These are phyloP conservation scores for Onychomys leucogaster DNA, from an alignment of 2,797 vertebrate species.

Conservation along the genomic window DNA sequence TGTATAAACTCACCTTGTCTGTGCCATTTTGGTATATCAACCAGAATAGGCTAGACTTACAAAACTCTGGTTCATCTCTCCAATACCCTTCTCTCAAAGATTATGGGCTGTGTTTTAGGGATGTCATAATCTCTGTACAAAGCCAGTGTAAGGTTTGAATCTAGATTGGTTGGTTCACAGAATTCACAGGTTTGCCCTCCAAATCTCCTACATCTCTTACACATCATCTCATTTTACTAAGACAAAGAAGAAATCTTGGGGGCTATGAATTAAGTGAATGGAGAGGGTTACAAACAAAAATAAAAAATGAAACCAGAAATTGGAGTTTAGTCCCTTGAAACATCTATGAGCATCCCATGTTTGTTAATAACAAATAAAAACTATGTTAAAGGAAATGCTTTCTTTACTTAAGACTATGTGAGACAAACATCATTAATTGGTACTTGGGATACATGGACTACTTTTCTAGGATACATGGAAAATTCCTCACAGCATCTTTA, in stretches of 20 bases:
- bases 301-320: background rate
- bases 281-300: background rate
- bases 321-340: background rate
- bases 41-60: background rate
- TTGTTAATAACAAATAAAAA: background rate
- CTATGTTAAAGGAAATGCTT: background rate
- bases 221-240: background rate
- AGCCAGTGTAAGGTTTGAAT: background rate
- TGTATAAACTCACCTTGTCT: no score
- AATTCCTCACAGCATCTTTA: background rate
- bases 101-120: no score
- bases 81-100: background rate
- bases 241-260: background rate
- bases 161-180: accelerated
- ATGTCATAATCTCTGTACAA: background rate
- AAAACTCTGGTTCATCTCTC: background rate
- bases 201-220: background rate
- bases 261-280: background rate
- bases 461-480: background rate
- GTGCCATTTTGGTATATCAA: background rate
- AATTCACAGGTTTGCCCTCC: no score
- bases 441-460: background rate
- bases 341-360: background rate
- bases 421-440: background rate
- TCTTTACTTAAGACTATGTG: background rate